Evolutionary conservation across 1,140 invertebrate genomes (phyloP).

Genomic region (Drosophila lini): DNA sequence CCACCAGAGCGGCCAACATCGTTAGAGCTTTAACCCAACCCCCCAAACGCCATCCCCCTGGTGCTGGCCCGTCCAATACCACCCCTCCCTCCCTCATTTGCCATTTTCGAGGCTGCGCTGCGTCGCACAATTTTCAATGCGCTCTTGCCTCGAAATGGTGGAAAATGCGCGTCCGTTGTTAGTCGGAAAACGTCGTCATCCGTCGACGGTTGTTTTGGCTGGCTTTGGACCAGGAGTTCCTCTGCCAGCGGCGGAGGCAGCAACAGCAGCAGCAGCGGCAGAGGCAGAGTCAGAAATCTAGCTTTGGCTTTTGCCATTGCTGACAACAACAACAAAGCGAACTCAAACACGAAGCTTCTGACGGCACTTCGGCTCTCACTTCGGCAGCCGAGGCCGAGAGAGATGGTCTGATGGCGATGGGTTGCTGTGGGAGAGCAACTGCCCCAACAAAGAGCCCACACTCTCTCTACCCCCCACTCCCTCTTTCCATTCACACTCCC

Average conservation of each 20-base stretch:
- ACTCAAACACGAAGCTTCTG: conserved; percentile 57
- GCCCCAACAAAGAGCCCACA: conserved; percentile 65
- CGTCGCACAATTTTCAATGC: conserved; percentile 81
- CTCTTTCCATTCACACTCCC: conserved; percentile 16
- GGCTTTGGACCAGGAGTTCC: conserved; percentile 55
- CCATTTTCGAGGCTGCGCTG: conserved; percentile 68
- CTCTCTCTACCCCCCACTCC: conserved; percentile 22
- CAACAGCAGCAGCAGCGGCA: conserved; percentile 17
- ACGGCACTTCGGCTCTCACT: conserved; percentile 44
- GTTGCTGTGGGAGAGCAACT: conserved; percentile 23
- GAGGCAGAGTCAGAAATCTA: conserved; percentile 32
- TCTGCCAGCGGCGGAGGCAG: conserved; percentile 39
- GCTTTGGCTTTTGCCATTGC: conserved; percentile 33
- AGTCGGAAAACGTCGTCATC: conserved; percentile 83
- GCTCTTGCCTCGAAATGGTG: conserved; percentile 80
- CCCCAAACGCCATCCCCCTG: conserved; percentile 1
- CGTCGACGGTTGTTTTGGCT: conserved; percentile 81
- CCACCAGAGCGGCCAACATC: conserved; percentile 64
- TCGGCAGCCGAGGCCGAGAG: conserved; percentile 15
- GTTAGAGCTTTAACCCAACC: conserved; percentile 72
- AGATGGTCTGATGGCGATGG: conserved; percentile 8
- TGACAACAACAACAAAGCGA: conserved; percentile 18
- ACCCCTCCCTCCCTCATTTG: conserved; percentile 4
- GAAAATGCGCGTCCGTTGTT: conserved; percentile 83
- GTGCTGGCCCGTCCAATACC: conserved; percentile 19